A percentile compares a stretch with the other conserved stretches of the same genome.
Conservation (phyloP, 2,888 invertebrate species). For the Syritta pipiens region DNA sequence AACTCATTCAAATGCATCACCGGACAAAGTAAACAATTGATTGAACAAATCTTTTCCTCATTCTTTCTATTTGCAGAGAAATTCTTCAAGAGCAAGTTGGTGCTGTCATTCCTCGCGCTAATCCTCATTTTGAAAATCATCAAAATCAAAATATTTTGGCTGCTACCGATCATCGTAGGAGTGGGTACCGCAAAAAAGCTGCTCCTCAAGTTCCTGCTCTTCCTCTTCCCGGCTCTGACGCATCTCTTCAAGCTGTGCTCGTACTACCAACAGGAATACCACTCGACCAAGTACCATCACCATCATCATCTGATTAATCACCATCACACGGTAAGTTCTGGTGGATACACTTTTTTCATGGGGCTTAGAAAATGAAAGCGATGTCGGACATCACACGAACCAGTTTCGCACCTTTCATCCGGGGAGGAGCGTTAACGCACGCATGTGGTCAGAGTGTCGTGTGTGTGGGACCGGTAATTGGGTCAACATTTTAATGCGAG, state of each 20-base stretch:
- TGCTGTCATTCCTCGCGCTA: constrained; percentile 87
- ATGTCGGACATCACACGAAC: constrained; percentile 31
- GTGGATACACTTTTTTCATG: background rate
- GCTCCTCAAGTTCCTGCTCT: constrained; percentile 88
- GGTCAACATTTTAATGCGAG: constrained; percentile 16
- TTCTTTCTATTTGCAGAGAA: constrained; percentile 82
- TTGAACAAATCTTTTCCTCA: background rate
- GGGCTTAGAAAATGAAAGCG: constrained; percentile 66
- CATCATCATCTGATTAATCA: constrained; percentile 90
- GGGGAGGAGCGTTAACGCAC: constrained; percentile 32
- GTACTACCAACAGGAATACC: constrained; percentile 87
- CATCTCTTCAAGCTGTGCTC: constrained; percentile 92
- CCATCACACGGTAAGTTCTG: constrained; percentile 82
- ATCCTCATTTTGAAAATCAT: constrained; percentile 89
- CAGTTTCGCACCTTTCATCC: constrained; percentile 23
- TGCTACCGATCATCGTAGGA: constrained; percentile 88
- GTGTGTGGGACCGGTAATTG: background rate
- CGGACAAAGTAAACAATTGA: background rate
- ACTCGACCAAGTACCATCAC: constrained; percentile 88
- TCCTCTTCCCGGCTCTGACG: constrained; percentile 89
- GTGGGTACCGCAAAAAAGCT: constrained; percentile 91
- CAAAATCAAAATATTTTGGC: constrained; percentile 88
- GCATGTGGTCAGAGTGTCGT: too few species aligned
- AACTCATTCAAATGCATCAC: background rate
- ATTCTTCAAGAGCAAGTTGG: constrained; percentile 86